Conservation (phyloP, 1,140 invertebrate genomes). For the Calosoma granatense region DNA sequence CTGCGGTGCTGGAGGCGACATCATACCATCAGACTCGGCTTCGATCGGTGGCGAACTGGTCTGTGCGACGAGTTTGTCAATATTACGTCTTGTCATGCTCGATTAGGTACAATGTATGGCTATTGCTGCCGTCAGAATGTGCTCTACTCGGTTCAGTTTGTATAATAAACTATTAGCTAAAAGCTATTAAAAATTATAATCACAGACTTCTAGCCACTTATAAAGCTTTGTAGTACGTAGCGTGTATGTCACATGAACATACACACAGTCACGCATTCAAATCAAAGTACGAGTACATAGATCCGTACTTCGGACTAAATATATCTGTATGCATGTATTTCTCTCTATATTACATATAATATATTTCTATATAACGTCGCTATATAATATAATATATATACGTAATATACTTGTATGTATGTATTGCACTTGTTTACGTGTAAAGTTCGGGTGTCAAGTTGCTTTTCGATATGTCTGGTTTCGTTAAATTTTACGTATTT, state of each 20-base stretch:
- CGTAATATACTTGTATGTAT: neutral
- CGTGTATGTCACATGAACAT: neutral
- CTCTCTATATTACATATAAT: too few relatives aligned
- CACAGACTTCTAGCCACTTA: neutral
- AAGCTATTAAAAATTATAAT: neutral
- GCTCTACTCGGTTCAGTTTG: too few relatives aligned
- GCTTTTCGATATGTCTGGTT: neutral
- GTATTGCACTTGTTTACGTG: constrained; percentile 30
- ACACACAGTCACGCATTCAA: neutral
- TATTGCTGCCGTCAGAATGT: too few relatives aligned
- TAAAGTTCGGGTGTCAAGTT: constrained; percentile 1
- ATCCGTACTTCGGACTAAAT: neutral
- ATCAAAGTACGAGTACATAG: neutral
- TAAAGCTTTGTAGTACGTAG: neutral
- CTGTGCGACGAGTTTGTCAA: constrained; percentile 21
- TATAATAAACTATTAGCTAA: neutral
- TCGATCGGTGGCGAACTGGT: constrained; percentile 25
- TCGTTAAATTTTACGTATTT: constrained; percentile 15
- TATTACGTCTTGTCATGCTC: constrained; percentile 27
- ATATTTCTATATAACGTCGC: neutral
- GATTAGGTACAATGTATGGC: neutral
- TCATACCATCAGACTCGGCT: constrained; percentile 21
- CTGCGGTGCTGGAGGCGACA: constrained; percentile 32
- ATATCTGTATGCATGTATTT: too few relatives aligned
- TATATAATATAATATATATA: neutral